Base-by-base conservation (phyloP, 2,797 vertebrate genomes). In the Sphenopsis melanotis region DNA sequence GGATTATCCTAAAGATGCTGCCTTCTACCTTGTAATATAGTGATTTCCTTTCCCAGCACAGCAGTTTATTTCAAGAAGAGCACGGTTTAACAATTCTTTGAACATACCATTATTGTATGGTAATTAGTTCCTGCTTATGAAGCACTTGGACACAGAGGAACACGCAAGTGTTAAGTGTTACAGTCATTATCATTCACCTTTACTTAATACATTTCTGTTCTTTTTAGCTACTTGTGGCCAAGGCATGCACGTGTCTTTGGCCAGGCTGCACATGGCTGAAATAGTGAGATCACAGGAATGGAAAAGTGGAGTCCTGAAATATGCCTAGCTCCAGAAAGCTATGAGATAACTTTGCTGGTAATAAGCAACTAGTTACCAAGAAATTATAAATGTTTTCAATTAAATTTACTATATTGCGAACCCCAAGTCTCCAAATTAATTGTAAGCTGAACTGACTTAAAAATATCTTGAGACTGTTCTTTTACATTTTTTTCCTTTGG, bases 111-210 rank as follows among this genome's bases (percentile, higher is more conserved):
- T 91, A 76, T 63, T 90, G 1, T n/a, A 57, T 32, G 5, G 3
- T 63, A 94, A 92, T 90, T 94, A 90, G 65, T 50, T 92, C 55
- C 52, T 70, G 44, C 87, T 88, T 86, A 56, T 14, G 13, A 88
- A 83, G 72, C 44, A 47, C 37, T 69, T 79, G 83, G 59, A 83
- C 74, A 74, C 1, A 3, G 70, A 94, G 42, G 57, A 93, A 85
- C 69, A 27, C 20, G 44, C 11, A 64, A 78, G 49, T 65, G 30
- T 63, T 60, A 70, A 86, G 23, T 68, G 79, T 59, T 81, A 75
- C n/a, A 47, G 49, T 42, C 56, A 82, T 86, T 83, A 91, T 30
- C n/a, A 32, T 82, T 94, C 80, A 74, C 74, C 74, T 88, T 84
- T 70, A 60, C 29, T 66, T 41, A 15, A 46, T 10, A 61, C 4